Evolutionary conservation across 2,113 vertebrate species (phyloP).

Genomic region (Apeltes quadracus): DNA sequence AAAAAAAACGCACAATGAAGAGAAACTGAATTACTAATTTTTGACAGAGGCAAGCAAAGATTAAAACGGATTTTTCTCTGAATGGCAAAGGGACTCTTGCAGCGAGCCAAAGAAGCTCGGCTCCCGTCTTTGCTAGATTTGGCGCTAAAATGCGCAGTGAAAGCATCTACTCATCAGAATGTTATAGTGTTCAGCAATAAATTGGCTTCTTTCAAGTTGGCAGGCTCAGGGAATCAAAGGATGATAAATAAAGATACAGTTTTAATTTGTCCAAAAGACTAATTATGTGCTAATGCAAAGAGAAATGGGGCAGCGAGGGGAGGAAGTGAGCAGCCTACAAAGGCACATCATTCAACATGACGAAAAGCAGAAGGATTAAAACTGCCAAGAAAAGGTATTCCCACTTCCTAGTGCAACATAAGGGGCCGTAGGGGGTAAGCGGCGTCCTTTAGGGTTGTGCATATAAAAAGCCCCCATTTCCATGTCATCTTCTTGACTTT

Average conservation of each 20-base stretch:
- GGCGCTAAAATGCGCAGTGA: neutral
- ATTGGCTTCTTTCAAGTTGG: neutral
- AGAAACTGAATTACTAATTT: conserved; percentile 62
- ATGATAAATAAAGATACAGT: neutral
- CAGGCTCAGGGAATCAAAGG: neutral
- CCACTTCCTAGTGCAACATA: neutral
- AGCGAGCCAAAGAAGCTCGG: conserved; percentile 29
- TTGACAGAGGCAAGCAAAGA: conserved; percentile 53
- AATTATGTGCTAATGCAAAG: neutral
- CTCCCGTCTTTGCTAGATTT: conserved; percentile 38
- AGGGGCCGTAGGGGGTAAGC: neutral
- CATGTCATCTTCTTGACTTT: neutral
- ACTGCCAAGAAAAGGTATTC: neutral
- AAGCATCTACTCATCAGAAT: conserved; percentile 2
- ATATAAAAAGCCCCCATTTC: neutral
- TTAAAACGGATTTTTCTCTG: conserved; percentile 50
- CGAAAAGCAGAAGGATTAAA: conserved; percentile 21
- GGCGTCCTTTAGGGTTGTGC: neutral
- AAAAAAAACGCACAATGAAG: too few species aligned
- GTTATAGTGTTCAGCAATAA: neutral
- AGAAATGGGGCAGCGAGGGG: conserved; percentile 4
- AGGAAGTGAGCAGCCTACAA: conserved; percentile 17
- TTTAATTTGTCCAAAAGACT: neutral
- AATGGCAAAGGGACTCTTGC: conserved; percentile 31
- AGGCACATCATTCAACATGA: conserved; percentile 31